Evolutionary conservation across 2,797 vertebrate species (phyloP), one percentile per base, ranked within the genome.

Genomic region (Loriculus beryllinus): DNA sequence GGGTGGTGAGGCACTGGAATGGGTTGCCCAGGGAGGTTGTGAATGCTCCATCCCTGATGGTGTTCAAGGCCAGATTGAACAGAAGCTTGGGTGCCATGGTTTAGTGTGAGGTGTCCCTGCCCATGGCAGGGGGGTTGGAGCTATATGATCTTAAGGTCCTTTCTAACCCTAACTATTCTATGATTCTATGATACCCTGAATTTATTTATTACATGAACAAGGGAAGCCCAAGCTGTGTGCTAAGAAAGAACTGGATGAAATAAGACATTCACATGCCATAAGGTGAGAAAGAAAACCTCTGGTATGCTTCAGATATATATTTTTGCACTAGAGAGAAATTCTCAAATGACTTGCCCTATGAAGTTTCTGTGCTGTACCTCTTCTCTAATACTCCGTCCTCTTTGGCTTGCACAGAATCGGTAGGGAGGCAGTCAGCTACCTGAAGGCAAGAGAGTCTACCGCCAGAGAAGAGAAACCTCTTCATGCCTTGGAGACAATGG

Each of bases 241-340:
- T 43, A 19, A 62, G 78, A 86, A 18, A 78, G 14, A 71, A 62
- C 18, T 1, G 1, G 39, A 52, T 23, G 56, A 77, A 91, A 91
- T 1, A 42, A 42, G 48, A 40, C 0, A 0, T 13, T 84, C 20
- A 3, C 2, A 1, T 20, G 25, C 74, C 35, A 71, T 16, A 49
- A 76, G 9, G 35, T 17, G 45, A 91, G 54, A 88, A 79, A 79
- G 65, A 59, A 90, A 69, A 82, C 19, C 63, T 49, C 67, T 17
- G 35, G 20, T 28, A 39, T 6, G 31, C 62, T 33, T 90, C 76
- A 78, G 64, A 56, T 37, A 37, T 33, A n/a, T 33, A 65, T 77
- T 94, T 88, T 45, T 80, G 26, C 52, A 45, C 45, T 3, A n/a
- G 28, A 23, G 71, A 43, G 43, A 65, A 76, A 86, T 74, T 75